A percentile compares a stretch with the other conserved stretches of the same genome.
phyloP scores from a whole-genome alignment of 1,140 invertebrate genomes.

The Micrasema longulum region DNA sequence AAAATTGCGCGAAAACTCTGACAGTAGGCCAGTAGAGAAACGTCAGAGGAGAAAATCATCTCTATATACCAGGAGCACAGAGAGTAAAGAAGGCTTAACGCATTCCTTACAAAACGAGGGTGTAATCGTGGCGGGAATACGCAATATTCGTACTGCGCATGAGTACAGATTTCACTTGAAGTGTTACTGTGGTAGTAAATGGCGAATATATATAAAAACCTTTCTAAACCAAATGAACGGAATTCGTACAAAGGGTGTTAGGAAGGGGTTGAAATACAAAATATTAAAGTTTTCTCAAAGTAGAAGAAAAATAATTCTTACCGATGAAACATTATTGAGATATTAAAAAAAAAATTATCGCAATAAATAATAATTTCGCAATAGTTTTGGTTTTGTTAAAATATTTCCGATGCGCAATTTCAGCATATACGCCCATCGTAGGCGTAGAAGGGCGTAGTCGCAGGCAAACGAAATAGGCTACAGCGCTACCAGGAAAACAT shows the following conservation, averaged over 20 bases:
- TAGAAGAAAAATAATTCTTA: too few species aligned
- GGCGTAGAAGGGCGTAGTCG: slow-evolving; percentile 46
- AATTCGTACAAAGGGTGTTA: too few species aligned
- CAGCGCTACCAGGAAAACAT: slow-evolving; percentile 43
- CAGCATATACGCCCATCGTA: not conserved
- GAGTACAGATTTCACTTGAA: too few species aligned
- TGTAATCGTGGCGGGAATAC: too few species aligned
- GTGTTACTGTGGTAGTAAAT: too few species aligned
- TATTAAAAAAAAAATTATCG: not conserved
- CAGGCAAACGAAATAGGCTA: slow-evolving; percentile 47
- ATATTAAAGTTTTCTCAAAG: not conserved
- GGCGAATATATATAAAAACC: too few species aligned
- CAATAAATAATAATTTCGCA: not conserved
- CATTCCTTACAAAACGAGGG: slow-evolving; percentile 6
- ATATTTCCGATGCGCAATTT: too few species aligned
- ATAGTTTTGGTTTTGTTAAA: not conserved
- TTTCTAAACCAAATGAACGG: too few species aligned
- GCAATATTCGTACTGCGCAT: too few species aligned
- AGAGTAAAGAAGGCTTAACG: not conserved
- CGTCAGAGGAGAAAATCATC: slow-evolving; percentile 53
- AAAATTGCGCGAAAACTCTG: slow-evolving; percentile 25
- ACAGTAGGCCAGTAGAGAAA: slow-evolving; percentile 41
- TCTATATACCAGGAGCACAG: slow-evolving; percentile 39
- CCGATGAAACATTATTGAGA: not conserved
- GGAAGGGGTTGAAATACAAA: too few species aligned